These are phyloP conservation scores for Brienomyrus brachyistius DNA, from an alignment of 2,113 vertebrate genomes.

Conservation along the genomic window DNA sequence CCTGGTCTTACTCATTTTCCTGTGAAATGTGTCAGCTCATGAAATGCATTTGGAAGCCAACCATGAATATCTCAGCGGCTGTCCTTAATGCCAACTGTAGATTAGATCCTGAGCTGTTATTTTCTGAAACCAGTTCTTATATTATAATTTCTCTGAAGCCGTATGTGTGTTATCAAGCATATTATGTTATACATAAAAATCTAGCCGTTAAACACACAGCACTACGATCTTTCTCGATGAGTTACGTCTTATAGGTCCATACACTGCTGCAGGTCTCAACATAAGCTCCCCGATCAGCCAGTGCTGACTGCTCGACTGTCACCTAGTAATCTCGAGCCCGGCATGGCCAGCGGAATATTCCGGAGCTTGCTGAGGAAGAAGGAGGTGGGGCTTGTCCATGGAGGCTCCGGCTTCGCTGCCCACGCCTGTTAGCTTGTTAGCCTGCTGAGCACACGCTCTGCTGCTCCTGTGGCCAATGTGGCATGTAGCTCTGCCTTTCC, in stretches of 20 bases:
- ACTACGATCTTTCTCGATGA: background rate
- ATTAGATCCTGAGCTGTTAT: background rate
- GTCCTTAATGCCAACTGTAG: background rate
- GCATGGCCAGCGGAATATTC: background rate
- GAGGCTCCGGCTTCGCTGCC: background rate
- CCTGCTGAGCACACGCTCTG: conserved; percentile 38
- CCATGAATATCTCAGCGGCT: background rate
- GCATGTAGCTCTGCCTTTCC: conserved; percentile 35
- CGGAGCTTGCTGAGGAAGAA: background rate
- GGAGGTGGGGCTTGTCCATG: background rate
- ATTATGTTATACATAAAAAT: background rate
- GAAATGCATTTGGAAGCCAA: background rate
- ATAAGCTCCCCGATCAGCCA: background rate
- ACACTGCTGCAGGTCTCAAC: background rate
- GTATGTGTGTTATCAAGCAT: background rate
- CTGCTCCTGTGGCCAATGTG: conserved; percentile 44
- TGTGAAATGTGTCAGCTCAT: background rate
- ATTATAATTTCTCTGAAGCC: background rate
- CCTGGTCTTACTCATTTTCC: background rate
- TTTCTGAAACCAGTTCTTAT: background rate
- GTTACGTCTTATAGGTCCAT: background rate
- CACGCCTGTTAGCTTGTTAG: background rate
- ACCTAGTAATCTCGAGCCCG: background rate
- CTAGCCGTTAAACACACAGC: background rate
- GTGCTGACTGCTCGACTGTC: background rate